phyloP scores from a whole-genome alignment of 2,113 vertebrate genomes.

The Strigops habroptila region DNA sequence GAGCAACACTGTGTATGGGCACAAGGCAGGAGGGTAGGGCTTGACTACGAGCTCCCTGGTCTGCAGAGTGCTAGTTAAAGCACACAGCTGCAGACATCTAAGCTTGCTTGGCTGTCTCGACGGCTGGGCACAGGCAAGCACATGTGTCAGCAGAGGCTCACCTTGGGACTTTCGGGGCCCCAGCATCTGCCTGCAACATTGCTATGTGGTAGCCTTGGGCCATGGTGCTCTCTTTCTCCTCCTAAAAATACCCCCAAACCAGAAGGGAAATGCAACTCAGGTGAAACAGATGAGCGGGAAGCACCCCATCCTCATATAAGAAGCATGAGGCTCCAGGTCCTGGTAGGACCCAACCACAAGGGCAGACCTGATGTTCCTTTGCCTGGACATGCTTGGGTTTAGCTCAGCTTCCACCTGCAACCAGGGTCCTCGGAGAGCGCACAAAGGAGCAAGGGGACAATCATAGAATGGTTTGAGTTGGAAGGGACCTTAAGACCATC shows the following conservation, averaged over 20 bases:
- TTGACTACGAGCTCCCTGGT: fast-evolving
- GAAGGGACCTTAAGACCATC: no score
- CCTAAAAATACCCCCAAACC: not conserved
- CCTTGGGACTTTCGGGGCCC: not conserved
- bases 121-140: not conserved
- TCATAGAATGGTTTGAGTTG: no score
- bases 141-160: not conserved
- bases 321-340: not conserved
- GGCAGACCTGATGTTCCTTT: not conserved
- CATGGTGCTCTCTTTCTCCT: not conserved
- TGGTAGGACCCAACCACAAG: not conserved
- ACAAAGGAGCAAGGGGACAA: not conserved
- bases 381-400: not conserved
- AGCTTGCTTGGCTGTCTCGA: not conserved
- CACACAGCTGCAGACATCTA: not conserved
- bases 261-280: not conserved
- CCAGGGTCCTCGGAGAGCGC: fast-evolving
- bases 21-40: not conserved
- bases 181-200: not conserved
- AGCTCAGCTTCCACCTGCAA: fast-evolving
- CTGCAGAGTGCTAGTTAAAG: not conserved
- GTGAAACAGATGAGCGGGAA: not conserved
- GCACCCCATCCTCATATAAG: not conserved
- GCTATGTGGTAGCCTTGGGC: fast-evolving
- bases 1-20: not conserved